Percentiles rank a stretch among this genome's conserved stretches.
These are phyloP conservation scores for Saxidomus purpurata DNA, from an alignment of 1,140 invertebrate species.

Conservation along the genomic window DNA sequence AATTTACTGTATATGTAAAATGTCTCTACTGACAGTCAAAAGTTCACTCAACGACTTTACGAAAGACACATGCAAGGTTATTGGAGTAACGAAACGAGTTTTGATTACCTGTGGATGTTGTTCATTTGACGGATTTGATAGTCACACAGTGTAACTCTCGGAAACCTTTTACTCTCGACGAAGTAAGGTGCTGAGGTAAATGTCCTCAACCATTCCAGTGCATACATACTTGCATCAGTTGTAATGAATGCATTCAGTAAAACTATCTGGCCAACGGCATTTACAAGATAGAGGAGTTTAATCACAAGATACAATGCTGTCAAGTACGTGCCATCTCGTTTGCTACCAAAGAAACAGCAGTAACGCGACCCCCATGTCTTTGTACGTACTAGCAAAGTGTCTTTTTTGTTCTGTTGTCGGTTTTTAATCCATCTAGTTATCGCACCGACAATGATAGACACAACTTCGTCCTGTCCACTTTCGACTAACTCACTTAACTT, in stretches of 20 bases:
- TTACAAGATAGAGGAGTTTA: conserved; percentile 83
- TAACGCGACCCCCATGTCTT: conserved; percentile 74
- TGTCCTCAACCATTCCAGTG: conserved; percentile 85
- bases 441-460: conserved; percentile 76
- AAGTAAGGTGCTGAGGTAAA: conserved; percentile 78
- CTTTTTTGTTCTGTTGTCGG: conserved; percentile 76
- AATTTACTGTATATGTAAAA: no score
- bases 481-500: conserved; percentile 87
- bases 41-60: no score
- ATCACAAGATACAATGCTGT: conserved; percentile 82
- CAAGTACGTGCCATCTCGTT: conserved; percentile 84
- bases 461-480: conserved; percentile 75
- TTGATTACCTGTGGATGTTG: conserved; percentile 80
- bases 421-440: conserved; percentile 81
- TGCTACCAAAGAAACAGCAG: conserved; percentile 82
- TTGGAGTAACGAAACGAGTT: no score
- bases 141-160: conserved; percentile 87
- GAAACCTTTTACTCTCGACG: conserved; percentile 85
- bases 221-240: conserved; percentile 81
- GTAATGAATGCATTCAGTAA: conserved; percentile 82
- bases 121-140: conserved; percentile 87
- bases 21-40: no score
- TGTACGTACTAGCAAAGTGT: conserved; percentile 76
- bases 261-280: conserved; percentile 84
- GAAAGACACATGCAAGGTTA: no score